Conservation (phyloP, 2,113 vertebrate genomes). For the Phaetusa simplex region DNA sequence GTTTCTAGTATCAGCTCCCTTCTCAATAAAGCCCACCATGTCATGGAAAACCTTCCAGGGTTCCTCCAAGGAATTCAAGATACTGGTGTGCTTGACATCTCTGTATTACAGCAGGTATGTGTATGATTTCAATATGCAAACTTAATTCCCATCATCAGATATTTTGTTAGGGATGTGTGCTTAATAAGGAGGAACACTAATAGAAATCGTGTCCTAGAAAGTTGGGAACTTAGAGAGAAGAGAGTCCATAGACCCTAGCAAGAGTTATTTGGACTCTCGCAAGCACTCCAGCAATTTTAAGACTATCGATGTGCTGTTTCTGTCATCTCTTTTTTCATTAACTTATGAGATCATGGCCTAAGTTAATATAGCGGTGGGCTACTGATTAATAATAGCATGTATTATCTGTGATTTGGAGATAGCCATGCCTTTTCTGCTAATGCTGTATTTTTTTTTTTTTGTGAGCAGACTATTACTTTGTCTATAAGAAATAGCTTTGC, state of each 20-base stretch:
- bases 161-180: not conserved
- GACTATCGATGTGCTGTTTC: not conserved
- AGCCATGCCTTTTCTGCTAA: not conserved
- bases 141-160: not conserved
- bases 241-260: not conserved
- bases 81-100: not conserved
- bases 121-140: not conserved
- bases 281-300: not conserved
- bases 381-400: not conserved
- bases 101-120: slow-evolving; percentile 43
- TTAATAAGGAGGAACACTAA: not conserved
- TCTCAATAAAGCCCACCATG: slow-evolving; percentile 27
- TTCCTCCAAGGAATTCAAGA: slow-evolving; percentile 55
- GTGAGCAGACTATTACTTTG: not conserved
- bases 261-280: not conserved
- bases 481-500: not conserved
- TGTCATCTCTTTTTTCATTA: not conserved
- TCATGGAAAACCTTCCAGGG: slow-evolving; percentile 46
- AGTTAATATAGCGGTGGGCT: not conserved
- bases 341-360: not conserved
- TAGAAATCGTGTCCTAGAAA: not conserved
- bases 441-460: not conserved
- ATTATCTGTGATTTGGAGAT: not conserved
- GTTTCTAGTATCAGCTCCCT: slow-evolving; percentile 63
- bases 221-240: not conserved